Evolutionary conservation across 2,113 vertebrate genomes (phyloP).

Genomic region (Plotosus lineatus): DNA sequence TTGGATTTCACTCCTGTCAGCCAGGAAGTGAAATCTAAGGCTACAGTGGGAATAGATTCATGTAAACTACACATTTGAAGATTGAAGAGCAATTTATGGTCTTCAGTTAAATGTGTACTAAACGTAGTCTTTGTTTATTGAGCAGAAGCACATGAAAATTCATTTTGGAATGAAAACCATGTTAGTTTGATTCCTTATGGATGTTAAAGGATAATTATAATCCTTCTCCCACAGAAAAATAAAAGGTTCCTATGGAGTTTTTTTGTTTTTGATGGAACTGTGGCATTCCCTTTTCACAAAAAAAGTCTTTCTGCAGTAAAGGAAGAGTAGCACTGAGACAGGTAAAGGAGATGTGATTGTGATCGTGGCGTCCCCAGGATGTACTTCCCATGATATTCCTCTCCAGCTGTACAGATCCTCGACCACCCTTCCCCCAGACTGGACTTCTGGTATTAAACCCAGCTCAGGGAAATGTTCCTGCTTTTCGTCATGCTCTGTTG

Average conservation of each 20-base stretch:
- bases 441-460: slow-evolving; percentile 6
- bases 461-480: slow-evolving; percentile 2
- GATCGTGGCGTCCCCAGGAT: slow-evolving; percentile 40
- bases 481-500: background rate
- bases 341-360: slow-evolving; percentile 43
- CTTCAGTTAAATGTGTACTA: background rate
- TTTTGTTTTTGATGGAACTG: background rate
- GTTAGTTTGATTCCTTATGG: too few species aligned
- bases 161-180: background rate
- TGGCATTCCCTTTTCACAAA: background rate
- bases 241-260: background rate
- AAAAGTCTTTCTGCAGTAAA: background rate
- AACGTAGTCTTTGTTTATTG: background rate
- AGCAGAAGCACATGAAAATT: background rate
- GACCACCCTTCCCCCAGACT: slow-evolving; percentile 28
- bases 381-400: slow-evolving; percentile 36
- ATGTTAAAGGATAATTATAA: background rate
- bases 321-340: slow-evolving; percentile 32
- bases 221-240: background rate
- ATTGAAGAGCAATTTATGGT: background rate
- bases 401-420: background rate
- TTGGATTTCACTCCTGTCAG: background rate
- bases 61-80: background rate
- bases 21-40: background rate
- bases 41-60: background rate